phyloP scores from a whole-genome alignment of 2,797 vertebrate species.

The Lithobates sylvaticus region DNA sequence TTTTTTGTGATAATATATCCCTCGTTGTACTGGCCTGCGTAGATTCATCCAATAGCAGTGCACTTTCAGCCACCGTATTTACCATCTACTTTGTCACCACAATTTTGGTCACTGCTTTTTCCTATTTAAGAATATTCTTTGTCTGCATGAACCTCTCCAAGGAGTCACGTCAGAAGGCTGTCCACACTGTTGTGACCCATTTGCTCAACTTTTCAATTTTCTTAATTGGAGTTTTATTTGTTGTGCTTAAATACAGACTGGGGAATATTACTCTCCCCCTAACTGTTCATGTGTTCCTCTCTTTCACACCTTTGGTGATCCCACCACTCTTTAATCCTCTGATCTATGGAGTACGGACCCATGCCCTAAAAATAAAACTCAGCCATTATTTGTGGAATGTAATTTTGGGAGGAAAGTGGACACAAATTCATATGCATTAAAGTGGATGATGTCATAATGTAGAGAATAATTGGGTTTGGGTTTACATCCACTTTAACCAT shows the following conservation, averaged over 20 bases:
- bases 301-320: not conserved
- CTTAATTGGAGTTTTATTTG: constrained; percentile 18
- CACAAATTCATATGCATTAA: too few relatives aligned
- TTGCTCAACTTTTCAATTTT: constrained; percentile 42
- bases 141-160: constrained; percentile 9
- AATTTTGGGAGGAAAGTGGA: too few relatives aligned
- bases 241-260: constrained; percentile 11
- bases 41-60: constrained; percentile 5
- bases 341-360: constrained; percentile 43
- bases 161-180: constrained; percentile 13
- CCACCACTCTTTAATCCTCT: constrained; percentile 44
- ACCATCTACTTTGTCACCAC: not conserved
- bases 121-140: constrained; percentile 15
- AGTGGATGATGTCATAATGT: too few relatives aligned
- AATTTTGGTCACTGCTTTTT: not conserved
- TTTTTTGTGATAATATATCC: constrained; percentile 45
- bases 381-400: not conserved
- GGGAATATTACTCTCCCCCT: not conserved
- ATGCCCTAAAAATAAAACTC: constrained; percentile 18
- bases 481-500: too few relatives aligned
- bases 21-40: constrained; percentile 18
- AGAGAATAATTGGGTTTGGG: too few relatives aligned
- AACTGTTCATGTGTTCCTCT: constrained; percentile 9
- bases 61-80: not conserved
- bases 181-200: constrained; percentile 50